Evolutionary conservation across 2,797 vertebrate genomes (phyloP).

Genomic region (Neosalanx taihuensis): DNA sequence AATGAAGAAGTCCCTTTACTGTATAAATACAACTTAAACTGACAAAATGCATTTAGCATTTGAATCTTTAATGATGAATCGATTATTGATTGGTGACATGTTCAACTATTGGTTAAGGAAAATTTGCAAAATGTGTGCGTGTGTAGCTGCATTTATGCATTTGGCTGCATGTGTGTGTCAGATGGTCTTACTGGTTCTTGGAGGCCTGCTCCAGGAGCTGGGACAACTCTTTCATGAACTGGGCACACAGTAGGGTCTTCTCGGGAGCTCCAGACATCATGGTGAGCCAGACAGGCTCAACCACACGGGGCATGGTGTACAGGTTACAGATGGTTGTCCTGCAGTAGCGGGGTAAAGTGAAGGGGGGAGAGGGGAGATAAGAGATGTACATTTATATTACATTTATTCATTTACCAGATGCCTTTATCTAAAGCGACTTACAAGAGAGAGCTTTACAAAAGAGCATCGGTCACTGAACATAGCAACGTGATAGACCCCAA

Average conservation of each 20-base stretch:
- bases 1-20: too few relatives aligned
- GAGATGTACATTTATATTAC: too few relatives aligned
- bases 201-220: constrained; percentile 94
- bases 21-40: too few relatives aligned
- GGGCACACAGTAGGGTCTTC: constrained; percentile 95
- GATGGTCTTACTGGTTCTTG: constrained; percentile 85
- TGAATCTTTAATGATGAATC: too few relatives aligned
- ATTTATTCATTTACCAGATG: too few relatives aligned
- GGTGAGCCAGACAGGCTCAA: constrained; percentile 96
- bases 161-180: not conserved
- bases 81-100: too few relatives aligned
- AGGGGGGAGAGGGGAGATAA: constrained; percentile 30
- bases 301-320: constrained; percentile 96
- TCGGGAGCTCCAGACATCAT: constrained; percentile 96
- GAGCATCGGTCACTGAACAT: too few relatives aligned
- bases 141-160: constrained; percentile 4
- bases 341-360: constrained; percentile 13
- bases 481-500: too few relatives aligned
- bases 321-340: constrained; percentile 96
- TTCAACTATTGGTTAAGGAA: too few relatives aligned
- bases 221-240: constrained; percentile 95
- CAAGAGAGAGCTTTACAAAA: too few relatives aligned
- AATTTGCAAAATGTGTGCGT: not conserved
- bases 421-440: too few relatives aligned
- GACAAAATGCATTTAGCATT: too few relatives aligned